Evolutionary conservation across 2,113 vertebrate species (phyloP).

Genomic region (Thunnus maccoyii): DNA sequence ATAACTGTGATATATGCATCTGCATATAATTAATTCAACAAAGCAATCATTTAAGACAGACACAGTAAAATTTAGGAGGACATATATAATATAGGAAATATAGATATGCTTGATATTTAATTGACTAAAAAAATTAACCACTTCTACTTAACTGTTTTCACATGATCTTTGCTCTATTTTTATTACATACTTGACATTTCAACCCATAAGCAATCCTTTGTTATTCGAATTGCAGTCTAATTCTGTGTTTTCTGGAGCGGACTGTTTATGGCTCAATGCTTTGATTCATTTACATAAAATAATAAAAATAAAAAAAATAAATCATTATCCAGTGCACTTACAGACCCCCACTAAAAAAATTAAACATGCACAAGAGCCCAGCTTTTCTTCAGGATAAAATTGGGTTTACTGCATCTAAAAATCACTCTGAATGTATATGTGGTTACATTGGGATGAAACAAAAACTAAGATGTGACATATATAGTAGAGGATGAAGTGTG

Average conservation of each 20-base stretch:
- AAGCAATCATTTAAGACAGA: background rate
- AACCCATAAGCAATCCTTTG: conserved; percentile 39
- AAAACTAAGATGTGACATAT: background rate
- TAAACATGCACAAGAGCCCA: too few species aligned
- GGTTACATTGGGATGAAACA: background rate
- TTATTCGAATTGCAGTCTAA: conserved; percentile 33
- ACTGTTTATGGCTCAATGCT: too few species aligned
- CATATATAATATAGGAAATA: background rate
- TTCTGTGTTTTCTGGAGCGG: background rate
- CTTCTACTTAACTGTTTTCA: background rate
- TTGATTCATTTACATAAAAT: too few species aligned
- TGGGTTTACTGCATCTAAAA: background rate
- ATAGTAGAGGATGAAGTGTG: background rate
- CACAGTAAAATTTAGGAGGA: background rate
- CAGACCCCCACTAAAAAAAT: too few species aligned
- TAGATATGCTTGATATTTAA: background rate
- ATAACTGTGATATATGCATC: background rate
- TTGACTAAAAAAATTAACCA: background rate
- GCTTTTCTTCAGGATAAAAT: too few species aligned
- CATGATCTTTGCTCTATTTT: background rate
- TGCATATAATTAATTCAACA: background rate
- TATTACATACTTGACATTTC: conserved; percentile 36
- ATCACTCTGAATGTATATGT: background rate
- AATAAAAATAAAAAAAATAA: too few species aligned
- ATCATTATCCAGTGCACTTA: too few species aligned